Base-by-base conservation (phyloP, 2,797 vertebrate genomes). In the Sarcoramphus papa region DNA sequence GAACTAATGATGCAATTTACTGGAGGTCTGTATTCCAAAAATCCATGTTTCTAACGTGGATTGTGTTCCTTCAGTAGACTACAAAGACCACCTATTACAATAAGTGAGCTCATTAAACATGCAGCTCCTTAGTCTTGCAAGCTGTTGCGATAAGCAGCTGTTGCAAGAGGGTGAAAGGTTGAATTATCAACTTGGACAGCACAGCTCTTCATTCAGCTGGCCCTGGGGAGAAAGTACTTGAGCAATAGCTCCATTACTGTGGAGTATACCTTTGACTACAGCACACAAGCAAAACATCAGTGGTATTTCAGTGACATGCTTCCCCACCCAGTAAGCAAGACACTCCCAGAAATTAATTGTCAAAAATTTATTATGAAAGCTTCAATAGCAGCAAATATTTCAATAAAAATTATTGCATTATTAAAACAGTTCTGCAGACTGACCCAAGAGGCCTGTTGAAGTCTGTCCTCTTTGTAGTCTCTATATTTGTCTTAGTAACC, bases 81-180 rank as follows among this genome's bases (percentile, higher is more conserved):
- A 97, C 92, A 97, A 97, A 97, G 96, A 88, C 97, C 90, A 93
- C 84, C 79, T 76, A 86, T 70, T 82, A 97, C 84, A 97, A 95
- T 94, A 96, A 96, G 89, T 70, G n/a, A 48, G 84, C 93, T 97
- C 95, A 98, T 98, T 98, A 98, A 96, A 96, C 95, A 97, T 97
- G 95, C 96, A 84, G 92, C 93, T 92, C 95, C 95, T 92, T 45
- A 73, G 95, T 97, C 97, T 96, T 86, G 96, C 98, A 98, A 98
- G 98, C 98, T 98, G 98, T 97, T 98, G 77, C 28, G 53, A 97
- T 96, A 98, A 98, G 98, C 98, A 99, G 98, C 98, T 99, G 98
- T 97, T 97, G 82, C 92, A 95, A 85, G 81, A 80, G 92, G 81
- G 97, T 97, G 81, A 97, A 97, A 98, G 98, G 97, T 98, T 97